phyloP scores from a whole-genome alignment of 2,888 invertebrate genomes.

The Scaptodrosophila latifasciaeformis region DNA sequence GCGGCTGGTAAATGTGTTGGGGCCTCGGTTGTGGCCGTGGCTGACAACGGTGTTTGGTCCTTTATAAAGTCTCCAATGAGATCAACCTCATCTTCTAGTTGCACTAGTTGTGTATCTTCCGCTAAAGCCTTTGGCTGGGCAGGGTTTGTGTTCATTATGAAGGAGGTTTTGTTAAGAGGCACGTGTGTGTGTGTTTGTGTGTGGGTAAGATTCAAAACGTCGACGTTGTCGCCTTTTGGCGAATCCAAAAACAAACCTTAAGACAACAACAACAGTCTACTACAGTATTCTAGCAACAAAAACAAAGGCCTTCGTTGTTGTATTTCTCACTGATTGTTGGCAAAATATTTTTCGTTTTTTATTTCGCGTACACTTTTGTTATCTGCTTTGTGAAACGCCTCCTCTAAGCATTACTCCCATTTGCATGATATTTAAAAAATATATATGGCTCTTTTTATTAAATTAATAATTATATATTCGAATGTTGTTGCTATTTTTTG shows the following conservation, averaged over 20 bases:
- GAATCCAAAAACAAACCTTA: slow-evolving; percentile 42
- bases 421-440: slow-evolving; percentile 44
- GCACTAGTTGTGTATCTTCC: slow-evolving; percentile 80
- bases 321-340: background rate
- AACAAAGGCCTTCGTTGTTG: slow-evolving; percentile 13
- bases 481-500: slow-evolving; percentile 13
- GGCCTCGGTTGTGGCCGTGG: slow-evolving; percentile 13
- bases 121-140: slow-evolving; percentile 74
- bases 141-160: slow-evolving; percentile 38
- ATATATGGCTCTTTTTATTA: too few relatives aligned
- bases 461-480: slow-evolving; percentile 21
- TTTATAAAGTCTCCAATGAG: slow-evolving; percentile 69
- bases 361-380: slow-evolving; percentile 41
- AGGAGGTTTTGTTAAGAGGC: slow-evolving; percentile 7
- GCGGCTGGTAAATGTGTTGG: slow-evolving; percentile 13
- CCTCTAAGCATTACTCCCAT: slow-evolving; percentile 25
- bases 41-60: slow-evolving; percentile 51
- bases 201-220: slow-evolving; percentile 10
- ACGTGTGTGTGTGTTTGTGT: slow-evolving; percentile 14
- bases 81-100: slow-evolving; percentile 78
- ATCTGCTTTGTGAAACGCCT: slow-evolving; percentile 38
- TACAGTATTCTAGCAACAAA: slow-evolving; percentile 14
- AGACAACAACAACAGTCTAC: slow-evolving; percentile 9
- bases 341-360: slow-evolving; percentile 12
- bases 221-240: slow-evolving; percentile 20